A percentile compares a stretch with the other conserved stretches of the same genome.
Conservation (phyloP, 2,797 vertebrate genomes). For the Pseudomugil gertrudae region DNA sequence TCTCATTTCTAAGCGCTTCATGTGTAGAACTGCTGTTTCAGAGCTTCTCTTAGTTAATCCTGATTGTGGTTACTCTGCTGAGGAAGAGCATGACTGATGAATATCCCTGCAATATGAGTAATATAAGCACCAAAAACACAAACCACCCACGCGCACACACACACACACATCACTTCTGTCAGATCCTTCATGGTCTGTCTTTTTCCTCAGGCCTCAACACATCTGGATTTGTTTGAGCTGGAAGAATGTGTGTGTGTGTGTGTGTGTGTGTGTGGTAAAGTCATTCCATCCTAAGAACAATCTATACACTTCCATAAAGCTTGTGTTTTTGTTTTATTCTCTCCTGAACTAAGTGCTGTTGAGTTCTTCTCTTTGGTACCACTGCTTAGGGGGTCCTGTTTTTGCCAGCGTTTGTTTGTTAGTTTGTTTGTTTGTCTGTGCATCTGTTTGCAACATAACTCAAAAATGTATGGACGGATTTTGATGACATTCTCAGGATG, state of each 20-base stretch:
- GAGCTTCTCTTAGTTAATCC: too few species aligned
- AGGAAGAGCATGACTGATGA: neutral
- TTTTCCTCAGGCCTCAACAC: constrained; percentile 39
- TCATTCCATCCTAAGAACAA: too few species aligned
- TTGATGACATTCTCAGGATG: too few species aligned
- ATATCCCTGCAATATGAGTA: constrained; percentile 1
- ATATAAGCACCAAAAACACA: neutral
- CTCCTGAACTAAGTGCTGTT: neutral
- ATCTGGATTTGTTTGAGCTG: constrained; percentile 55
- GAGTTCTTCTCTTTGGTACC: neutral
- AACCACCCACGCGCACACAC: constrained; percentile 7
- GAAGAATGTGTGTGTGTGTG: constrained; percentile 29
- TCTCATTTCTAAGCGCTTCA: too few species aligned
- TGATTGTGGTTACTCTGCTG: too few species aligned
- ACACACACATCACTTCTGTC: constrained; percentile 2
- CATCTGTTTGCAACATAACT: too few species aligned
- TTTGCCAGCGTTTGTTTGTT: too few species aligned
- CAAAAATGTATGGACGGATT: too few species aligned
- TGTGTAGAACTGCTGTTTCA: too few species aligned
- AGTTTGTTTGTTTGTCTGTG: too few species aligned
- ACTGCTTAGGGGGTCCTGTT: too few species aligned
- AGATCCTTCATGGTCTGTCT: constrained; percentile 15
- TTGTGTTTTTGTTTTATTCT: neutral
- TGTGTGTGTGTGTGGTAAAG: constrained; percentile 1
- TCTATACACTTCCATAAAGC: neutral